Evolutionary conservation across 2,888 invertebrate genomes (phyloP), one percentile per base, ranked within the genome.

Genomic region (Elmis aenea): DNA sequence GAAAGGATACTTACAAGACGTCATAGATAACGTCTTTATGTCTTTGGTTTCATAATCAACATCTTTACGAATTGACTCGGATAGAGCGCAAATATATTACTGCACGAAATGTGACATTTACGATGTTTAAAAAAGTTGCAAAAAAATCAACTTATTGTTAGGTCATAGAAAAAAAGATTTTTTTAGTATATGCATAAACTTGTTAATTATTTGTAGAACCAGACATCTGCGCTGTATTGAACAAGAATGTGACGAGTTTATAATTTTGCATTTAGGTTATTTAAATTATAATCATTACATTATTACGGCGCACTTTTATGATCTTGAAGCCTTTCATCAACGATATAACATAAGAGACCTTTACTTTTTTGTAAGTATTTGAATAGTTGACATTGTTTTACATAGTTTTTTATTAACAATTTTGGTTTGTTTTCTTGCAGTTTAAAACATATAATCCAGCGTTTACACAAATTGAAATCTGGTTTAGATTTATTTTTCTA

Each of bases 401-500:
- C 25, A 24, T 6, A 6, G 5, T 9, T 6, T 24, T 9, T 9
- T 24, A 24, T 24, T 24, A 24, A 6, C n/a, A 24, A 6, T 21
- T 11, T 9, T 21, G 13, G 11, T 8, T 12, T 3, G 3, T 8
- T 30, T 12, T 30, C 46, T 79, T 80, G 39, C 75, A 95, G 95
- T 93, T 94, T 64, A 93, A 93, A 70, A 92, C 88, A 2, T 96
- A 94, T 70, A 95, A 93, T 68, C 90, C 94, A 26, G 86, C 86
- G 5, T 97, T 95, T 63, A 95, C 95, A 15, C 92, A 94, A 72
- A 85, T 96, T 63, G 95, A 96, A 71, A 91, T 96, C 44, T 96
- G 95, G 92, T 93, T 96, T 64, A 75, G 96, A 51, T 88, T 95
- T 63, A 86, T 95, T 56, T 96, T 95, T 68, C 73, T 95, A 30